phyloP scores from a whole-genome alignment of 2,113 vertebrate genomes.

The Pantherophis guttatus region DNA sequence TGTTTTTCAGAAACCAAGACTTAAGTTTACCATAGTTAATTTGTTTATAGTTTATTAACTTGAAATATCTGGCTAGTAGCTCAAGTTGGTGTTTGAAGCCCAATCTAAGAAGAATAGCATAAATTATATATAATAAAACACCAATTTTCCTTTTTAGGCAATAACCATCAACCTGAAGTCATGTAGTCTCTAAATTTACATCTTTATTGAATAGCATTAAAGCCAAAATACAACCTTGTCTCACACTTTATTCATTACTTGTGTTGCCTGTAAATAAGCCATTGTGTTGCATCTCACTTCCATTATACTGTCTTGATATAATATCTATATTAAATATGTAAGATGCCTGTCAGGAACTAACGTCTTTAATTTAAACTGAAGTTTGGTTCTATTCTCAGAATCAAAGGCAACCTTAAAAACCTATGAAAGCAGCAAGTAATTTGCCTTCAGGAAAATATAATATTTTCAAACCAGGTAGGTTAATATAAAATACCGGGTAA shows the following conservation, averaged over 20 bases:
- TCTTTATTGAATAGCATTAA: neutral
- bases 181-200: neutral
- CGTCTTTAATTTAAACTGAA: neutral
- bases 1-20: neutral
- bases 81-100: neutral
- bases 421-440: neutral
- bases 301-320: neutral
- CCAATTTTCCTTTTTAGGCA: neutral
- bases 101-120: neutral
- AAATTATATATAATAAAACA: neutral
- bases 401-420: neutral
- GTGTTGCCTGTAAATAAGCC: neutral
- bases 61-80: neutral
- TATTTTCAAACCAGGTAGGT: neutral
- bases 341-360: neutral
- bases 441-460: neutral
- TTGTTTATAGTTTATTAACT: neutral
- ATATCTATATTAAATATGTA: neutral
- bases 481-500: neutral
- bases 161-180: neutral
- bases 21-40: neutral
- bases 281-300: neutral
- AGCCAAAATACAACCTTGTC: neutral
- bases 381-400: neutral
- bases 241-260: neutral